Base-by-base conservation (phyloP, 1,140 invertebrate genomes). In the Drosophila chauvacae region DNA sequence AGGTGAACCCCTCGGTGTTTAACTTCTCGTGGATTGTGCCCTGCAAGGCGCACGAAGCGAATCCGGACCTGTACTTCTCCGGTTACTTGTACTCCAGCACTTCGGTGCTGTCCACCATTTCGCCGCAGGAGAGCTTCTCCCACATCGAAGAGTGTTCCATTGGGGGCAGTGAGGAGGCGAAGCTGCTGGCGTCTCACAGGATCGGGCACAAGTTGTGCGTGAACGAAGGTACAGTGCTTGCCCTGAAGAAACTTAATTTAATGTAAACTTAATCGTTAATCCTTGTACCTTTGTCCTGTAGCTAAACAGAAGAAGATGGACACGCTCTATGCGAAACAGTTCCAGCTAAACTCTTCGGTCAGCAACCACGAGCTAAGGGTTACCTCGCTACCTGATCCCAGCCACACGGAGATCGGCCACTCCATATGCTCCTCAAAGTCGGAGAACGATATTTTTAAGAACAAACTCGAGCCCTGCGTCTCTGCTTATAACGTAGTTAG, bases 1-100 rank as follows among this genome's bases (percentile, higher is more conserved):
- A 84, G n/a, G 75, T 91, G 1, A 85, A 84, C 16, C 47, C 70
- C 1, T 48, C 69, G 7, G 37, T 44, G 7, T 91, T 87, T 23
- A 78, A 77, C 30, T 91, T 91, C 28, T 66, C 81, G 7, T 80
- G 75, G 71, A 86, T 85, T 47, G 82, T 87, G 7, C 79, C 83
- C 16, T 85, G 81, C 77, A 77, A 81, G 64, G 39, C 75, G 4
- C 64, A 81, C 26, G 83, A 87, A 51, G 70, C 79, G 10, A 80
- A 81, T 44, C 83, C 83, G 7, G 81, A 87, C 10, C 64, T 70
- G 1, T 80, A 77, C 42, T 87, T 72, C 55, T 65, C 79, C 2
- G 82, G 76, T 7, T 77, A 80, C 51, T 16, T 84, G 26, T 87
- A 85, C 56, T 81, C 83, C 5, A 87, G 83, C 42, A 76, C 78